Conservation (phyloP, 2,113 vertebrate genomes). For the Scophthalmus maximus region DNA sequence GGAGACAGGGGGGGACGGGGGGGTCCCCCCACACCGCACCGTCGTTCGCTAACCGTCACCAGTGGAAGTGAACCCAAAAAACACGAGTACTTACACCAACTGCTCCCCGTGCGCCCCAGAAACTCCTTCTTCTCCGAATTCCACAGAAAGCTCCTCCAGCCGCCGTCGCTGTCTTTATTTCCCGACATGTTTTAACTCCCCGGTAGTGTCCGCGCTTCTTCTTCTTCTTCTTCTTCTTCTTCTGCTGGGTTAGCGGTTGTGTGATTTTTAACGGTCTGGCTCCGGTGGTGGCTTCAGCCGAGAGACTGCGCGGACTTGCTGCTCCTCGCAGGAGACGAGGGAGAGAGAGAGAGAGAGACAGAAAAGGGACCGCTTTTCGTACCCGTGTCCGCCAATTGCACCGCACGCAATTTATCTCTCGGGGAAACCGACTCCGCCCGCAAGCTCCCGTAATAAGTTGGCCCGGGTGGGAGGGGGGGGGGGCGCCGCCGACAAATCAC, state of each 20-base stretch:
- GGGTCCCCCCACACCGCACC: no score
- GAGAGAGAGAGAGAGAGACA: no score
- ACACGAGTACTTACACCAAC: conserved; percentile 90
- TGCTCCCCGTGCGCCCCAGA: conserved; percentile 90
- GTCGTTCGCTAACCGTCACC: no score
- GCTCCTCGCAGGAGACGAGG: conserved; percentile 62
- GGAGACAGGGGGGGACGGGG: no score
- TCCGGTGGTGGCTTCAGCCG: no score
- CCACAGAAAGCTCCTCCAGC: conserved; percentile 93
- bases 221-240: no score
- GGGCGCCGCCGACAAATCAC: conserved; percentile 73
- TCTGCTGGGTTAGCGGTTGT: no score
- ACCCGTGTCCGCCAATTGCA: conserved; percentile 73
- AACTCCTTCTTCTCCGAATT: conserved; percentile 93
- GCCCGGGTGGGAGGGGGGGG: conserved; percentile 64
- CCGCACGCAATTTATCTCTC: conserved; percentile 75
- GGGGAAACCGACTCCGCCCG: conserved; percentile 72
- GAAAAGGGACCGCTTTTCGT: conserved; percentile 82
- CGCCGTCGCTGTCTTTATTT: conserved; percentile 88
- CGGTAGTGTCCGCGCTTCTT: conserved; percentile 31
- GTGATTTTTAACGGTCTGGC: not conserved
- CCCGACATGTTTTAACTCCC: conserved; percentile 84
- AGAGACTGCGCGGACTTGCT: no score
- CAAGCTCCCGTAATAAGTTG: conserved; percentile 77
- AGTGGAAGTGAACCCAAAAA: no score